Conservation (phyloP, 2,888 invertebrate genomes). For the Drosophila kuntzei region DNA sequence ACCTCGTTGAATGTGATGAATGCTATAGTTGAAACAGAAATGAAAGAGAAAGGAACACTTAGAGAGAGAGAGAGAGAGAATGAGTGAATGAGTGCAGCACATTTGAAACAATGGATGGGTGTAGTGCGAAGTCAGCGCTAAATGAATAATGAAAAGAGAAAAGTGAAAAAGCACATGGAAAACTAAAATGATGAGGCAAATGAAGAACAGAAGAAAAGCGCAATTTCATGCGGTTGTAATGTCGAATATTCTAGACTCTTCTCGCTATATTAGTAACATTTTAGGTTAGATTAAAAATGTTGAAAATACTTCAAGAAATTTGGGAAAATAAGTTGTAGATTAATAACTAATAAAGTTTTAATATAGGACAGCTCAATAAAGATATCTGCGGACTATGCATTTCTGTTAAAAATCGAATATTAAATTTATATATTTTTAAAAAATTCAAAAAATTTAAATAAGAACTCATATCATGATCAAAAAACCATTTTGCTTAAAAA, state of each 20-base stretch:
- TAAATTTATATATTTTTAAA: too few species aligned
- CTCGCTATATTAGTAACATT: not conserved
- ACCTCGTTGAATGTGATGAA: slow-evolving; percentile 13
- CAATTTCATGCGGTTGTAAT: not conserved
- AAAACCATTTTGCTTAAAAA: not conserved
- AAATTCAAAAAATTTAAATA: not conserved
- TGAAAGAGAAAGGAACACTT: not conserved
- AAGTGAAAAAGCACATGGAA: slow-evolving; percentile 19
- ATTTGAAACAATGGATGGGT: slow-evolving; percentile 18
- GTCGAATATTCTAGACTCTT: not conserved
- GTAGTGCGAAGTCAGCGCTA: slow-evolving; percentile 23
- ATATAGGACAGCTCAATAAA: too few species aligned
- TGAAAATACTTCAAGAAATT: too few species aligned
- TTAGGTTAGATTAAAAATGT: too few species aligned
- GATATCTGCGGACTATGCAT: too few species aligned
- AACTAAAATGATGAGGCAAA: slow-evolving; percentile 10
- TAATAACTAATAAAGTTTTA: too few species aligned
- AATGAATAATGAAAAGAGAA: slow-evolving; percentile 27
- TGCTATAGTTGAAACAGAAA: slow-evolving; percentile 14
- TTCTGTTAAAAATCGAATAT: too few species aligned
- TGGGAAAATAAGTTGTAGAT: too few species aligned
- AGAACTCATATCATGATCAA: not conserved
- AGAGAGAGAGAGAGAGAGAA: not conserved
- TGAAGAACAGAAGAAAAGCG: not conserved
- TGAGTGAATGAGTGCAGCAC: slow-evolving; percentile 1